Conservation (phyloP, 2,113 vertebrate species). For the Gavia stellata region DNA sequence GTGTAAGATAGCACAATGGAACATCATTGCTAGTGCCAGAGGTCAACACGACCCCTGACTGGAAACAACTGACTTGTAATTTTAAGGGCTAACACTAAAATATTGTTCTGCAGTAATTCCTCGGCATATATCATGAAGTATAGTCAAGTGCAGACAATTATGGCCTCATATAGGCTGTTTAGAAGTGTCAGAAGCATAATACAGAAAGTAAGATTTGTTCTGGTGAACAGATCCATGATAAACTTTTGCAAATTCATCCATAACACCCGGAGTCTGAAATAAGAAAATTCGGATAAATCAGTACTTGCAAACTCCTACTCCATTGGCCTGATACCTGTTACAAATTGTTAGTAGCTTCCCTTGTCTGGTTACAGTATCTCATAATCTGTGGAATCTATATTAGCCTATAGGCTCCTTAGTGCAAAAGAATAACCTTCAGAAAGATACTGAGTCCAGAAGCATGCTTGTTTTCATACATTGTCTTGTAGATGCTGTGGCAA, state of each 20-base stretch:
- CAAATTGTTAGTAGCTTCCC: background rate
- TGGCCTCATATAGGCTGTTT: background rate
- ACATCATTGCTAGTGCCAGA: background rate
- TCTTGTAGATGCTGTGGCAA: background rate
- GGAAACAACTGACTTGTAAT: background rate
- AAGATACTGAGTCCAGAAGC: background rate
- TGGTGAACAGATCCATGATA: background rate
- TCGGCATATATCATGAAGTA: background rate
- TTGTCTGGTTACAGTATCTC: background rate
- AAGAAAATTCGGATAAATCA: background rate
- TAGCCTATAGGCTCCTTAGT: background rate
- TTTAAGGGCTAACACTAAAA: background rate
- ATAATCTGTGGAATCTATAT: background rate
- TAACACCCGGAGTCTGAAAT: background rate
- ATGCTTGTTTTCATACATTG: background rate
- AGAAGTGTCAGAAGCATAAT: background rate
- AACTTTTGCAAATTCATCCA: background rate
- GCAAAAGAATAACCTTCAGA: background rate
- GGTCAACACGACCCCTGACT: background rate
- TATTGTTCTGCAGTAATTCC: background rate
- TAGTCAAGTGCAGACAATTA: background rate
- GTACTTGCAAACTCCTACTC: background rate
- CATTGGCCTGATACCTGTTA: background rate
- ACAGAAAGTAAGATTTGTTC: background rate
- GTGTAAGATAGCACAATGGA: background rate